Evolutionary conservation across 2,113 vertebrate species (phyloP).

Genomic region (Strigops habroptila): DNA sequence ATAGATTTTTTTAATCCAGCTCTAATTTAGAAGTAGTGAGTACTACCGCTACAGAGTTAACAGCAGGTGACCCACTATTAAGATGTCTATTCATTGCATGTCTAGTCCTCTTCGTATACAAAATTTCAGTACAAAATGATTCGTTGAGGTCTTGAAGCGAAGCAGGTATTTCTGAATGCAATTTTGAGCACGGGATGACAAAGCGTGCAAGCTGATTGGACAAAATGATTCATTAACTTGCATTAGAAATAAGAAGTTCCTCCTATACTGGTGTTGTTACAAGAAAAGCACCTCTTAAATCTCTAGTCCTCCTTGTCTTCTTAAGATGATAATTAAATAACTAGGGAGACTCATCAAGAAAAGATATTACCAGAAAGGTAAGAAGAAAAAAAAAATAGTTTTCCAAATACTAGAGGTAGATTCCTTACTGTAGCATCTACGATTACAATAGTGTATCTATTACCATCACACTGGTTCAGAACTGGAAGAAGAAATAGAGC

Average conservation of each 20-base stretch:
- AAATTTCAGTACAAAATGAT: not conserved
- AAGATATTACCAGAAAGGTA: not conserved
- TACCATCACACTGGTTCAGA: not conserved
- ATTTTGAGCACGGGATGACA: not conserved
- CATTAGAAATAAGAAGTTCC: not conserved
- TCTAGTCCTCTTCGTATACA: not conserved
- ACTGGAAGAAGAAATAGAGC: not conserved
- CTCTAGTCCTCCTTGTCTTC: not conserved
- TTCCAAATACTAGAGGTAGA: not conserved
- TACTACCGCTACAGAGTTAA: not conserved
- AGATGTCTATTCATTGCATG: not conserved
- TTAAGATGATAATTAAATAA: not conserved
- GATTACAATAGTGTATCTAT: not conserved
- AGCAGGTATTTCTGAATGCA: not conserved
- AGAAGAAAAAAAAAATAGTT: not conserved
- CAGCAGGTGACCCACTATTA: accelerated
- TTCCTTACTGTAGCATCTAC: not conserved
- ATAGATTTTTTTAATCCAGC: not conserved
- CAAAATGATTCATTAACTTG: not conserved
- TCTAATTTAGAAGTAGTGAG: not conserved
- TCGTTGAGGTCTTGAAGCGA: not conserved
- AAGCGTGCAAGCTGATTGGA: not conserved
- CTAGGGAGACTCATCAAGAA: not conserved
- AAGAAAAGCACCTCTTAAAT: not conserved
- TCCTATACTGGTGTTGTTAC: not conserved